A percentile compares a stretch with the other conserved stretches of the same genome.
phyloP scores from a whole-genome alignment of 2,797 vertebrate genomes.

The Poecilia picta region DNA sequence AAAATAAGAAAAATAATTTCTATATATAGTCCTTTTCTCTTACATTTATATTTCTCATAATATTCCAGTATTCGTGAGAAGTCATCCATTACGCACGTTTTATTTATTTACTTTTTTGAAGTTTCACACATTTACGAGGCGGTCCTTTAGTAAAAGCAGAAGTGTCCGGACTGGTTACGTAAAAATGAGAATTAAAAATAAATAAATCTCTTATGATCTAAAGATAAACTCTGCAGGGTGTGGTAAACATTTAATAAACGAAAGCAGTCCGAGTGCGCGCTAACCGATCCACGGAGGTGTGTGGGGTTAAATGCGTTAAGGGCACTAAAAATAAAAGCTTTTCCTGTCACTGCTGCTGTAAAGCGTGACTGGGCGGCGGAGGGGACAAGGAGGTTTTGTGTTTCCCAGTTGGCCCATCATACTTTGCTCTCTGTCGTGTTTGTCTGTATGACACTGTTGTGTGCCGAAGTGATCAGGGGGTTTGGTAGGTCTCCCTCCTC shows the following conservation, averaged over 20 bases:
- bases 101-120: slow-evolving; percentile 8
- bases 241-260: slow-evolving; percentile 58
- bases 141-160: slow-evolving; percentile 35
- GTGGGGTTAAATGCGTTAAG: slow-evolving; percentile 84
- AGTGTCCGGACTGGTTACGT: slow-evolving; percentile 60
- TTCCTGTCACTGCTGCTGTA: slow-evolving; percentile 73
- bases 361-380: slow-evolving; percentile 73
- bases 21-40: slow-evolving; percentile 53
- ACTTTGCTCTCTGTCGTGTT: slow-evolving; percentile 90
- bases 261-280: slow-evolving; percentile 77
- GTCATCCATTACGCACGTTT: slow-evolving; percentile 53
- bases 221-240: slow-evolving; percentile 62
- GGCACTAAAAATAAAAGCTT: slow-evolving; percentile 90
- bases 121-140: slow-evolving; percentile 43
- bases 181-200: slow-evolving; percentile 73
- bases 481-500: slow-evolving; percentile 86
- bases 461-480: slow-evolving; percentile 84
- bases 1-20: slow-evolving; percentile 77
- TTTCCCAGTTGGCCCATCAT: slow-evolving; percentile 81
- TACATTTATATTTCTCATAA: slow-evolving; percentile 63
- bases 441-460: slow-evolving; percentile 91
- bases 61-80: slow-evolving; percentile 60
- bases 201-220: slow-evolving; percentile 73
- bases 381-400: not conserved
- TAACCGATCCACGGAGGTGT: slow-evolving; percentile 78